A percentile compares a stretch with the other conserved stretches of the same genome.
phyloP scores from a whole-genome alignment of 1,140 invertebrate genomes.

The Hesperophylax magnus region DNA sequence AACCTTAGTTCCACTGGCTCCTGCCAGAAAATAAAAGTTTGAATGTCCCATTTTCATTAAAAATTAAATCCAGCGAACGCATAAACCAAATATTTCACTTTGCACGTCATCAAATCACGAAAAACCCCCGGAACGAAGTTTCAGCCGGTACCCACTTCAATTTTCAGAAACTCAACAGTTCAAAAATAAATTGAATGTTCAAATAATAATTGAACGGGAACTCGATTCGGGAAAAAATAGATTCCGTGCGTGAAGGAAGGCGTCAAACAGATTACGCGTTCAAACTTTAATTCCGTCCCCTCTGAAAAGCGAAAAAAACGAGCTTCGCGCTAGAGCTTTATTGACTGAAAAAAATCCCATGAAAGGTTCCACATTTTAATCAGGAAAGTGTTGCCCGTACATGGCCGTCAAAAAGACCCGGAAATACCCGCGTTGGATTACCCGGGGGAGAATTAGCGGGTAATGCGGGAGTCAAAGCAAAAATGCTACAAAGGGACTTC shows the following conservation, averaged over 20 bases:
- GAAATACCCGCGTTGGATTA: constrained; percentile 22
- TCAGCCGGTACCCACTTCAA: too few relatives aligned
- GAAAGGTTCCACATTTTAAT: constrained; percentile 28
- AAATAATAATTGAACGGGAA: too few relatives aligned
- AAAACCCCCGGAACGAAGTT: too few relatives aligned
- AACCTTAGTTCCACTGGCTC: too few relatives aligned
- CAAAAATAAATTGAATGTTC: too few relatives aligned
- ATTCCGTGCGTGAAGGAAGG: background rate
- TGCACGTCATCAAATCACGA: too few relatives aligned
- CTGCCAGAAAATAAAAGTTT: too few relatives aligned
- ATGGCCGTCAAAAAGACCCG: constrained; percentile 6
- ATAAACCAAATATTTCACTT: too few relatives aligned
- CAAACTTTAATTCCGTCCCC: background rate
- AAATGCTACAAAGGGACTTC: background rate
- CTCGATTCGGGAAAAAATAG: too few relatives aligned
- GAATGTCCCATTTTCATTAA: too few relatives aligned
- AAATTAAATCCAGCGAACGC: too few relatives aligned
- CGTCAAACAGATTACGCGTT: background rate
- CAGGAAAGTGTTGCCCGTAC: constrained; percentile 28
- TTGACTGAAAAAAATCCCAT: constrained; percentile 20
- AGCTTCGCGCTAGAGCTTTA: background rate
- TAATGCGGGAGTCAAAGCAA: constrained; percentile 3
- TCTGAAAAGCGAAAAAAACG: background rate
- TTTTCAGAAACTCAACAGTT: too few relatives aligned
- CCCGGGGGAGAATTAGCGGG: constrained; percentile 8